Percentiles rank a stretch among this genome's conserved stretches.
Evolutionary conservation across 1,140 invertebrate species (phyloP).

Genomic region (Aporrectodea caliginosa): DNA sequence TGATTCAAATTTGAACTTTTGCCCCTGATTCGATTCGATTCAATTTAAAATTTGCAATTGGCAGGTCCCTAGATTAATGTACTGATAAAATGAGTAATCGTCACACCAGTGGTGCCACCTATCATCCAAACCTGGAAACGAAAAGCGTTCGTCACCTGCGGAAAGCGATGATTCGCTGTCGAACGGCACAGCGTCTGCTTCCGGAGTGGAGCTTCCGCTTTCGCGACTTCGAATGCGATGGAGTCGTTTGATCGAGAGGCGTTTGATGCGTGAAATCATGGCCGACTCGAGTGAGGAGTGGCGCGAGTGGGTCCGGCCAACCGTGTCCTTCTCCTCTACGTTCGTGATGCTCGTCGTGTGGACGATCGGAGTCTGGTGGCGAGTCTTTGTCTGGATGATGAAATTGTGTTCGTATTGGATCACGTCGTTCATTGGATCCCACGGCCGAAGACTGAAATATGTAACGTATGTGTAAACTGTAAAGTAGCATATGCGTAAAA

Average conservation of each 20-base stretch:
- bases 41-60: too few relatives aligned
- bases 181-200: background rate
- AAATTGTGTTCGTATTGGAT: slow-evolving; percentile 74
- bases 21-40: too few relatives aligned
- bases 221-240: background rate
- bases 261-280: slow-evolving; percentile 4
- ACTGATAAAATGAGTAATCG: too few relatives aligned
- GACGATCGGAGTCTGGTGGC: slow-evolving; percentile 66
- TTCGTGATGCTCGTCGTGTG: slow-evolving; percentile 49
- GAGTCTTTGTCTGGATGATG: slow-evolving; percentile 68
- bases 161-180: slow-evolving; percentile 24
- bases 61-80: too few relatives aligned
- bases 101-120: too few relatives aligned
- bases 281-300: slow-evolving; percentile 15
- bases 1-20: too few relatives aligned
- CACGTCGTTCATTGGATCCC: slow-evolving; percentile 77
- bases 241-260: slow-evolving; percentile 8
- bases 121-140: too few relatives aligned
- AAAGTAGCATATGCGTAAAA: too few relatives aligned
- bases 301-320: slow-evolving; percentile 9
- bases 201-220: background rate
- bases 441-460: slow-evolving; percentile 63
- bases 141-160: too few relatives aligned
- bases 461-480: too few relatives aligned
- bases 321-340: slow-evolving; percentile 35